phyloP scores from a whole-genome alignment of 2,113 vertebrate genomes.

The Steatornis caripensis region DNA sequence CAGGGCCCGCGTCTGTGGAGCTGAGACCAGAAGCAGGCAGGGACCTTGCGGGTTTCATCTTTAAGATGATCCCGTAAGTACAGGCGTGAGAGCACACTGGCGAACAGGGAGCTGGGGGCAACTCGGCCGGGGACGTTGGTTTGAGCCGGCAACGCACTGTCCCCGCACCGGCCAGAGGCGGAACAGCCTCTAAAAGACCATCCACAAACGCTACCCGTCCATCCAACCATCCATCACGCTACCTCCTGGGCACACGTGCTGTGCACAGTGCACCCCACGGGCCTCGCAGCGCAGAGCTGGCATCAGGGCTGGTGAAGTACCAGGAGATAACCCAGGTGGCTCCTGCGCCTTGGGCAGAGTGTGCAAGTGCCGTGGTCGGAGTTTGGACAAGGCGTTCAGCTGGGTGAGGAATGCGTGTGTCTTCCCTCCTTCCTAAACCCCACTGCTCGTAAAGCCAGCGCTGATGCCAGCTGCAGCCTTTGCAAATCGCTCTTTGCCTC shows the following conservation, averaged over 20 bases:
- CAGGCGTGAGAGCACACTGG: not conserved
- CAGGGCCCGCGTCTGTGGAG: not conserved
- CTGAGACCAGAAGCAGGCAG: not conserved
- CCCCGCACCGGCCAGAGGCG: not conserved
- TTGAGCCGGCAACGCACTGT: not conserved
- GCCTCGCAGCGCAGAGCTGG: not conserved
- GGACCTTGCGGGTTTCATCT: not conserved
- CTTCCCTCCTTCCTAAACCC: not conserved
- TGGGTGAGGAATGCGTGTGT: not conserved
- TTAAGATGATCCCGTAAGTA: too few relatives aligned
- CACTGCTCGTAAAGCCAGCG: not conserved
- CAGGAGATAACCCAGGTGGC: not conserved
- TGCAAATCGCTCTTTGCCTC: not conserved
- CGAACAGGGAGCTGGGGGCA: not conserved
- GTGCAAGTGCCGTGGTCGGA: not conserved
- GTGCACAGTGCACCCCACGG: not conserved
- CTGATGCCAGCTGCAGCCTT: not conserved
- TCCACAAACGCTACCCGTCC: too few relatives aligned
- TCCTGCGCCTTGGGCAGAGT: not conserved
- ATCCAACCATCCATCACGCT: too few relatives aligned
- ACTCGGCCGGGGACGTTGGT: not conserved
- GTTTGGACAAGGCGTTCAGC: not conserved
- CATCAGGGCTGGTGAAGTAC: not conserved
- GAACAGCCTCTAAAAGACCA: not conserved
- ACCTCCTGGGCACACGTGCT: not conserved